These are phyloP conservation scores for Lophotriccus pileatus DNA, from an alignment of 2,797 vertebrate genomes.

Conservation along the genomic window DNA sequence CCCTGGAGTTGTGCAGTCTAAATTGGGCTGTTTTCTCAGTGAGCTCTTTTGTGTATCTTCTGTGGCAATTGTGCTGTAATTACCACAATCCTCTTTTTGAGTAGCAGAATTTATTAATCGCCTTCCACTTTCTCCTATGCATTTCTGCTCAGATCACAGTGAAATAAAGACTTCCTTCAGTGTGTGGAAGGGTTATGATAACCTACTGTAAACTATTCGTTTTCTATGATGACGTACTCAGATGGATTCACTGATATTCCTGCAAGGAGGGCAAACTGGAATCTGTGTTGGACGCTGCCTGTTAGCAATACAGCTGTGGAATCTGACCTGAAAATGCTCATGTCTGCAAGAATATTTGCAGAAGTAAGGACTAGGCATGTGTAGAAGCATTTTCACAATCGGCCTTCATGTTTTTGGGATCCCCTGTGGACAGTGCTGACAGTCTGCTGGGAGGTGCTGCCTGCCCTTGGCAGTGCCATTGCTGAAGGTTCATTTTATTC, in stretches of 20 bases:
- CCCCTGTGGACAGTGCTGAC: not conserved
- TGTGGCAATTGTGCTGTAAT: not conserved
- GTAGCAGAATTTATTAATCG: slow-evolving; percentile 5
- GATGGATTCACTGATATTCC: not conserved
- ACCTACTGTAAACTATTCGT: not conserved
- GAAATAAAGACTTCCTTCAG: not conserved
- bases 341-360: not conserved
- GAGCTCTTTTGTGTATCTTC: not conserved
- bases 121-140: not conserved
- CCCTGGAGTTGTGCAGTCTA: slow-evolving; percentile 14
- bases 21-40: slow-evolving; percentile 28
- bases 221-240: not conserved
- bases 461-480: not conserved
- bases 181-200: not conserved
- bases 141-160: not conserved
- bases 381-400: not conserved
- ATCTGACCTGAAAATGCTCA: not conserved
- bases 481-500: not conserved
- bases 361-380: not conserved
- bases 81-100: not conserved
- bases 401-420: not conserved
- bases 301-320: not conserved
- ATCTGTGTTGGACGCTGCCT: not conserved
- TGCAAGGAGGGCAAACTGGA: not conserved
- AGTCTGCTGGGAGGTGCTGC: not conserved